Evolutionary conservation across 2,797 vertebrate species (phyloP), one percentile per base, ranked within the genome.

Genomic region (Hephaestus fuliginosus): DNA sequence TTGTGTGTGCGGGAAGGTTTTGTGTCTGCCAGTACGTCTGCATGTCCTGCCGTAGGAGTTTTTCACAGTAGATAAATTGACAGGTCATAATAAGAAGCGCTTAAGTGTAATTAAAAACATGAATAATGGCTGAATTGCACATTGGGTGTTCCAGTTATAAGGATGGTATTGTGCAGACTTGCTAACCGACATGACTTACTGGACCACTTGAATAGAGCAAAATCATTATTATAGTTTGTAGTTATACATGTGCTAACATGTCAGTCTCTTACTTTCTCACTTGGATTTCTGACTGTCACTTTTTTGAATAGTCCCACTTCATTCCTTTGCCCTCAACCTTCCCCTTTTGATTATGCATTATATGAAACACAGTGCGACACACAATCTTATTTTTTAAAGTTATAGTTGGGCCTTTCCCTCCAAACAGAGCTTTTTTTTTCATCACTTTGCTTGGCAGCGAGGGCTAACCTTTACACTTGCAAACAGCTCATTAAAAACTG

Each of bases 51-150:
- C 22, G 8, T 5, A 25, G 51, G 4, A 51, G 20, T 30, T 64
- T 68, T 70, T 71, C 28, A 20, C 70, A 61, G 46, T 28, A 74
- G 58, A 46, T 14, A 15, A 49, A 84, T 56, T 70, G 71, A 25
- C 61, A 55, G 63, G 52, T 79, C 39, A 56, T 22, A 28, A 58
- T 56, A 74, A 44, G 48, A 58, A 55, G 43, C 60, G 18, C 36
- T 22, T 36, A 39, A 9, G 17, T 49, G 14, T 55, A 61, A 79
- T 76, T 75, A 25, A 61, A 52, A 20, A 43, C 18, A 74, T 52
- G 64, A 48, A 57, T 58, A 41, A 30, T 39, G 0, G n/a, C 41
- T 60, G 1, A 63, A 25, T 77, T 55, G 62, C 62, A 68, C 5
- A 3, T 49, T 13, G 4, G 15, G 5, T 61, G 51, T 41, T 70